Evolutionary conservation across 2,888 invertebrate species (phyloP).

Genomic region (Nomada lathburiana): DNA sequence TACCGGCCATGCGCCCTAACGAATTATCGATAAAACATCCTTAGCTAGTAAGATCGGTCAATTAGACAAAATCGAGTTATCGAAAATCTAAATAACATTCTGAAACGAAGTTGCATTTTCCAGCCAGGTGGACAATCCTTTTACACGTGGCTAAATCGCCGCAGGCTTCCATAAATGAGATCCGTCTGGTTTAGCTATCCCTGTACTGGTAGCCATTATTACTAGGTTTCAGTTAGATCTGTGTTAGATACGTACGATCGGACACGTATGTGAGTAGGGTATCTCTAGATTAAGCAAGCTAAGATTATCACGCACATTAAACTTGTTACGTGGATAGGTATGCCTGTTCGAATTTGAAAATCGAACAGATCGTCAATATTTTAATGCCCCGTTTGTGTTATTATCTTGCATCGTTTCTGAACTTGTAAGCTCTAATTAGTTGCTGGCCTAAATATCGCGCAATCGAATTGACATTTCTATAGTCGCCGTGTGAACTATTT

Average conservation of each 20-base stretch:
- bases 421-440: no score
- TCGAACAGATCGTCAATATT: background rate
- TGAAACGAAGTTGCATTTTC: background rate
- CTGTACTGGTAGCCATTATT: background rate
- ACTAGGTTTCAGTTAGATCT: background rate
- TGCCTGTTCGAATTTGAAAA: background rate
- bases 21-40: background rate
- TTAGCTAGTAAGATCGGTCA: no score
- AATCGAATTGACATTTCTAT: no score
- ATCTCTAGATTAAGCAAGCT: no score
- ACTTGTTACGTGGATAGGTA: background rate
- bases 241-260: background rate
- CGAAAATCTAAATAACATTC: background rate
- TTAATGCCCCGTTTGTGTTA: no score
- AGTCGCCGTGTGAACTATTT: no score
- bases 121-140: background rate
- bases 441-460: no score
- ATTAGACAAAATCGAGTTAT: background rate
- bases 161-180: slow-evolving; percentile 7
- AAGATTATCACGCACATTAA: background rate
- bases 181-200: background rate
- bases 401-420: no score
- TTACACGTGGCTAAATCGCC: background rate
- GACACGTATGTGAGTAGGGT: background rate
- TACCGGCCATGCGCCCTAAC: background rate